Percentiles rank a stretch among this genome's conserved stretches.
Evolutionary conservation across 1,140 invertebrate genomes (phyloP).

Genomic region (Kradibia gibbosae): DNA sequence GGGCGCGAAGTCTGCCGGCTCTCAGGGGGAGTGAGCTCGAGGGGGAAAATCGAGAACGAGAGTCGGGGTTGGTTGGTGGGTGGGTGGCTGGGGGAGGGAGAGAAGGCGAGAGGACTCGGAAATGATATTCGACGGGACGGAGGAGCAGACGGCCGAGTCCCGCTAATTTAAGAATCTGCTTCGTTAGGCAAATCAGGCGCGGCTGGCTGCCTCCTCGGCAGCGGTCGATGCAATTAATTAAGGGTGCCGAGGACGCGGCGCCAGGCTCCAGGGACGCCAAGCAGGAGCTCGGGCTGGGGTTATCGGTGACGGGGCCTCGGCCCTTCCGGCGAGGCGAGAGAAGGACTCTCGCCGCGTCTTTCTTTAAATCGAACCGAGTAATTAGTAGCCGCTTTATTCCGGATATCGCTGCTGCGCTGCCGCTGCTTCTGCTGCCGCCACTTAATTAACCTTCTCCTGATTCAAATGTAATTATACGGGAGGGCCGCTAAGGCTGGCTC

Average conservation of each 20-base stretch:
- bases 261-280: not conserved
- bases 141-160: conserved; percentile 45
- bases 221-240: conserved; percentile 72
- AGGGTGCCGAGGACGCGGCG: conserved; percentile 34
- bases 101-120: not conserved
- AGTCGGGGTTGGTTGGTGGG: no score
- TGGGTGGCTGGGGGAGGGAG: no score
- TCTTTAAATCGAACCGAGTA: conserved; percentile 20
- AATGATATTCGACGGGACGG: conserved; percentile 15
- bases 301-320: not conserved
- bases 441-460: conserved; percentile 59
- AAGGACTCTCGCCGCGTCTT: not conserved
- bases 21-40: not conserved
- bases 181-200: conserved; percentile 70
- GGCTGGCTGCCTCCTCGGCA: conserved; percentile 60
- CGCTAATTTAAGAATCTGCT: conserved; percentile 71
- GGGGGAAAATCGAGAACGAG: no score
- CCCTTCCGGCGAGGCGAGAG: not conserved
- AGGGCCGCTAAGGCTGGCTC: not conserved
- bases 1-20: no score
- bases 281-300: not conserved
- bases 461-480: not conserved
- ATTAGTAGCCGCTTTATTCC: conserved; percentile 64
- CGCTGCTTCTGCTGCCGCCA: no score
- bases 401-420: conserved; percentile 70